phyloP scores from a whole-genome alignment of 1,140 invertebrate species.

The Heliconius eleuchia region DNA sequence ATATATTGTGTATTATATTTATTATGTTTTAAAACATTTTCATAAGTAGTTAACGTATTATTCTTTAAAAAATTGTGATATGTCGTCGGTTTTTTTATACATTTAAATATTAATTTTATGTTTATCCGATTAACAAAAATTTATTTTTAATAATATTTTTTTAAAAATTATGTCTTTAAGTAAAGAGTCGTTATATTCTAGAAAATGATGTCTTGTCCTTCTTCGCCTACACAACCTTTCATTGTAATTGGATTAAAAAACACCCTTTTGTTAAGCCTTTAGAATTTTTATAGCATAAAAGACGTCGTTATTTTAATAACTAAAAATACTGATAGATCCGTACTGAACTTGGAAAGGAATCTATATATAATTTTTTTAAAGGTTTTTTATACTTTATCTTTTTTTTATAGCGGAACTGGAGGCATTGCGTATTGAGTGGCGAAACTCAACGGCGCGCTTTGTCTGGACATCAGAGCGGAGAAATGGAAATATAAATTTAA shows the following conservation, averaged over 20 bases:
- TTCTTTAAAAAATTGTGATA: too few relatives aligned
- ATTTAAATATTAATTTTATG: too few relatives aligned
- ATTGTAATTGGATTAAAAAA: not conserved
- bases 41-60: too few relatives aligned
- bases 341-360: not conserved
- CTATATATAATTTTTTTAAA: not conserved
- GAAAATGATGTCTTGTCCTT: not conserved
- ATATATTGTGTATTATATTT: not conserved
- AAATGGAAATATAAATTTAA: too few relatives aligned
- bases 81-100: too few relatives aligned
- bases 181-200: not conserved
- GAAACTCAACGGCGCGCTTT: too few relatives aligned
- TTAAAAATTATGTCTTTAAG: not conserved
- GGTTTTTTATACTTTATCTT: too few relatives aligned
- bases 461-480: too few relatives aligned
- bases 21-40: too few relatives aligned
- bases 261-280: not conserved
- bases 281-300: not conserved
- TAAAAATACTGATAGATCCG: not conserved
- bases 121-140: not conserved
- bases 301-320: not conserved
- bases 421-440: too few relatives aligned
- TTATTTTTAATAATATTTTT: not conserved
- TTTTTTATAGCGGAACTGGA: too few relatives aligned
- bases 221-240: not conserved